A percentile compares a stretch with the other conserved stretches of the same genome.
phyloP scores from a whole-genome alignment of 2,113 vertebrate species.

The Gambusia affinis region DNA sequence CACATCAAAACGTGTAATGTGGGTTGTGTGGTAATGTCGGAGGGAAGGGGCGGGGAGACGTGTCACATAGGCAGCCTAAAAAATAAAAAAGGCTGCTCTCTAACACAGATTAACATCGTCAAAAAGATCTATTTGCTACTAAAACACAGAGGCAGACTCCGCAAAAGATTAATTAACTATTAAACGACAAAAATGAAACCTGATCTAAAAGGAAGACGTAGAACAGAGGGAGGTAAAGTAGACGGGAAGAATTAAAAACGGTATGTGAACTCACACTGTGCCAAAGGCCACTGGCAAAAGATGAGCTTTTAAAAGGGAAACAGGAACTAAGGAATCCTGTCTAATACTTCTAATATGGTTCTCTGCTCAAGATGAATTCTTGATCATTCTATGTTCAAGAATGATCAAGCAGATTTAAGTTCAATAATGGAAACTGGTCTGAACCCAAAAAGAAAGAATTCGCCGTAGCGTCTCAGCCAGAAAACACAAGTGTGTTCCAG shows the following conservation, averaged over 20 bases:
- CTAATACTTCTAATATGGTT: background rate
- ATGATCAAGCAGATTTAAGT: background rate
- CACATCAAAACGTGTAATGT: conserved; percentile 12
- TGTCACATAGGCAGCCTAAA: background rate
- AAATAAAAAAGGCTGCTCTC: background rate
- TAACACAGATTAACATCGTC: background rate
- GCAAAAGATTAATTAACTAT: background rate
- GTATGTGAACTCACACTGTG: background rate
- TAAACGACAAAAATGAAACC: no score
- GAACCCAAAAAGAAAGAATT: background rate
- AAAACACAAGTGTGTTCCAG: background rate
- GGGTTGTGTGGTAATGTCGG: background rate
- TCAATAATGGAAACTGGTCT: background rate
- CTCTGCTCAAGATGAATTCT: background rate
- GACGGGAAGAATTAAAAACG: background rate
- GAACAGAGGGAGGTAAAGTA: background rate
- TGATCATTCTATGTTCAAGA: no score
- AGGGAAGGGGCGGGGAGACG: background rate
- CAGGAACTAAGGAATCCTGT: background rate
- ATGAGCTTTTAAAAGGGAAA: background rate
- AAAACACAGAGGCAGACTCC: background rate
- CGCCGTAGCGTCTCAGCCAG: background rate
- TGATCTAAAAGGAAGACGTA: background rate
- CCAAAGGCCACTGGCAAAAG: background rate
- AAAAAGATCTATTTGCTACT: background rate